Evolutionary conservation across 2,797 vertebrate genomes (phyloP).

Genomic region (Galaxias olidus): DNA sequence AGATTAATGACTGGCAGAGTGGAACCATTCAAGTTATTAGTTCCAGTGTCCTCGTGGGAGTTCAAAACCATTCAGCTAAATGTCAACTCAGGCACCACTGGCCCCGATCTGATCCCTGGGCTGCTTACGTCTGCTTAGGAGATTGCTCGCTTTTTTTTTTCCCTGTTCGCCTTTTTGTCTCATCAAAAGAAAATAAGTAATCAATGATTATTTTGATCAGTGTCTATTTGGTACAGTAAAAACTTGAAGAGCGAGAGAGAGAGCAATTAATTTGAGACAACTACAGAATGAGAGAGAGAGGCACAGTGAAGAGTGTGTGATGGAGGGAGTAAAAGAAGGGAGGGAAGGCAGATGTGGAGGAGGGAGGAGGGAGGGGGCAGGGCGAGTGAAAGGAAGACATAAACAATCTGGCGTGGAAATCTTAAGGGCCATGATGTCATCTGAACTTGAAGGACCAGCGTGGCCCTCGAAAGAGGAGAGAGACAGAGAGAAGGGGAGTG

Average conservation of each 20-base stretch:
- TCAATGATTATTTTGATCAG: no score
- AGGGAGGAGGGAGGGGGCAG: background rate
- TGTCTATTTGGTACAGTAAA: slow-evolving; percentile 1
- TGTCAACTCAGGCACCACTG: background rate
- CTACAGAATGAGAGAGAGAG: background rate
- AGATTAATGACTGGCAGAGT: slow-evolving; percentile 1
- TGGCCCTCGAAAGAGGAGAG: background rate
- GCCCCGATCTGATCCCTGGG: background rate
- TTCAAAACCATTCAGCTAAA: slow-evolving; percentile 4
- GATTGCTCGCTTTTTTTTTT: background rate
- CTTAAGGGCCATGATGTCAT: slow-evolving; percentile 2
- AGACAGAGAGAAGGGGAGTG: background rate
- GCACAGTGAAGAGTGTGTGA: no score
- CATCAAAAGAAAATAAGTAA: no score
- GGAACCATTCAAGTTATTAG: background rate
- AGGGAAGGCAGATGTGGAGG: background rate
- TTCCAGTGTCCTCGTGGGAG: slow-evolving; percentile 2
- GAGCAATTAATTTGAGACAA: background rate
- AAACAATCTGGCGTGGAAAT: background rate
- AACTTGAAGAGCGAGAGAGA: background rate
- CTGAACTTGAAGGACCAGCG: background rate
- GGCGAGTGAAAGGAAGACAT: background rate
- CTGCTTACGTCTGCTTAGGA: no score
- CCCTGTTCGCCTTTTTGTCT: background rate
- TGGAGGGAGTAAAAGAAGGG: background rate